Conservation (phyloP, 2,888 invertebrate genomes). For the Helicoverpa assulta region DNA sequence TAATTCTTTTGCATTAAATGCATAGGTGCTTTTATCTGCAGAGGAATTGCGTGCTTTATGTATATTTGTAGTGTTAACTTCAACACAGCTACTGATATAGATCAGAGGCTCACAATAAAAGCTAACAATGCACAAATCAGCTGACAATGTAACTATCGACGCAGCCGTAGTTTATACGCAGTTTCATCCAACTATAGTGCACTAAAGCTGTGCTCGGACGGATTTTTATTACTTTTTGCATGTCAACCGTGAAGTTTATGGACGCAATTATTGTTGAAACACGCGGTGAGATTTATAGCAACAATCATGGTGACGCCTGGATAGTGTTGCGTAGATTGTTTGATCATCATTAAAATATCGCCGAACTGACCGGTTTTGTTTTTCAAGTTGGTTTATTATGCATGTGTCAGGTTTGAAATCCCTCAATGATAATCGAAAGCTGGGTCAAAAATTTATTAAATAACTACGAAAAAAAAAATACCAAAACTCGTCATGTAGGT, state of each 20-base stretch:
- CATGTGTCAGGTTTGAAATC: background rate
- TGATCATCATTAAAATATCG: conserved; percentile 60
- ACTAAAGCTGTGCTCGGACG: conserved; percentile 68
- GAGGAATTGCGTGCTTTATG: background rate
- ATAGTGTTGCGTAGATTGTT: conserved; percentile 61
- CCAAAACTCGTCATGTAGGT: conserved; percentile 13
- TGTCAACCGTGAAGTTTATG: conserved; percentile 84
- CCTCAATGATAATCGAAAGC: background rate
- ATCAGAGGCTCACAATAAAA: conserved; percentile 50
- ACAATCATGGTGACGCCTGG: conserved; percentile 63
- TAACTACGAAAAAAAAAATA: background rate
- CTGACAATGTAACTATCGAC: conserved; percentile 61
- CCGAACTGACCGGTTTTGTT: conserved; percentile 34
- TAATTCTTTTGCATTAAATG: conserved; percentile 1
- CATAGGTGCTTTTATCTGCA: background rate
- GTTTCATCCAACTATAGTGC: conserved; percentile 61
- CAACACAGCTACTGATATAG: conserved; percentile 31
- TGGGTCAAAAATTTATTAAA: conserved; percentile 3
- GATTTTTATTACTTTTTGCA: conserved; percentile 82
- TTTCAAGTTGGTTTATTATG: conserved; percentile 33
- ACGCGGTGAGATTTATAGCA: conserved; percentile 71
- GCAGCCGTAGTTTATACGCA: conserved; percentile 63
- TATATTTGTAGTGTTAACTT: conserved; percentile 20
- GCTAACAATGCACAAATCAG: conserved; percentile 64
- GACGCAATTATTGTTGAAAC: conserved; percentile 81